Evolutionary conservation across 1,140 invertebrate genomes (phyloP).

Genomic region (Heliconius himera): DNA sequence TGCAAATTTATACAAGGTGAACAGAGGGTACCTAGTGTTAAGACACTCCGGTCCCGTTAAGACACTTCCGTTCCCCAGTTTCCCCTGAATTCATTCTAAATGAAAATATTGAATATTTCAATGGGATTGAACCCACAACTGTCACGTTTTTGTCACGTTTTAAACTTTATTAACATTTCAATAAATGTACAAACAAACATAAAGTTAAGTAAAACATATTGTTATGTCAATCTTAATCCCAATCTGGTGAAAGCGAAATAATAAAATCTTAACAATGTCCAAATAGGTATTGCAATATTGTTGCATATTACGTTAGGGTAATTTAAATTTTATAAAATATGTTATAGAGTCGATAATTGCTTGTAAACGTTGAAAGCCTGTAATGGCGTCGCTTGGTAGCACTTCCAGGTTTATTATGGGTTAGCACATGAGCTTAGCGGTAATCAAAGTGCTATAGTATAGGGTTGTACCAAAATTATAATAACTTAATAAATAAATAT

Average conservation of each 20-base stretch:
- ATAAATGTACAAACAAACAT: background rate
- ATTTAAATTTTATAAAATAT: background rate
- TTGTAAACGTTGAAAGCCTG: slow-evolving; percentile 5
- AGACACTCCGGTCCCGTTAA: no score
- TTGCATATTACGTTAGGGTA: background rate
- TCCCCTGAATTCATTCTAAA: no score
- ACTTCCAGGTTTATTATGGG: slow-evolving; percentile 41
- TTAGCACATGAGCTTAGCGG: slow-evolving; percentile 39
- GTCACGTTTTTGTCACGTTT: no score
- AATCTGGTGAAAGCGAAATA: slow-evolving; percentile 43
- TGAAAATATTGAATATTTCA: no score
- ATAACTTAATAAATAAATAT: background rate
- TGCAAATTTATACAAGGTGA: no score
- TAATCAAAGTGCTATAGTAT: slow-evolving; percentile 33
- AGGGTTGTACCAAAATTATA: slow-evolving; percentile 5
- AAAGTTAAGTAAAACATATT: slow-evolving; percentile 23
- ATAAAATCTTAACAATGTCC: slow-evolving; percentile 45
- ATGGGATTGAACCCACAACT: no score
- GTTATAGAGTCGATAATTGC: slow-evolving; percentile 13
- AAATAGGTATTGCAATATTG: slow-evolving; percentile 42
- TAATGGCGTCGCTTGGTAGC: slow-evolving; percentile 38
- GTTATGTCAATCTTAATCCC: slow-evolving; percentile 42
- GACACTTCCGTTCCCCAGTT: no score
- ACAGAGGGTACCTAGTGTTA: no score
- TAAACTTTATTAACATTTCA: no score